A percentile compares a stretch with the other conserved stretches of the same genome.
These are phyloP conservation scores for Sminthopsis crassicaudata DNA, from an alignment of 2,113 vertebrate genomes.

Conservation along the genomic window DNA sequence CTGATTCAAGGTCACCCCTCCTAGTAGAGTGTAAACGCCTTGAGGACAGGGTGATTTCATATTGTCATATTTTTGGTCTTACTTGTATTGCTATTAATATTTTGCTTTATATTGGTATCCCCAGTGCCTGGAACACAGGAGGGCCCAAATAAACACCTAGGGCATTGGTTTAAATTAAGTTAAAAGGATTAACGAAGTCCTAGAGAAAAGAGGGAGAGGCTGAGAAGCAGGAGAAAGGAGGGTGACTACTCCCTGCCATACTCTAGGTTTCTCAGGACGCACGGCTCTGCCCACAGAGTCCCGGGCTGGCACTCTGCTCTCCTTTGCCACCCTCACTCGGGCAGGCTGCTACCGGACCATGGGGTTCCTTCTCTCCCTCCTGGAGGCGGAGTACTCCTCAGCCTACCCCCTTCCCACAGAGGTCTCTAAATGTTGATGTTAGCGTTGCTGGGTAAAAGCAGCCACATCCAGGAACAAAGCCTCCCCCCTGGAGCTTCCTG, in stretches of 20 bases:
- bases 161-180: too few species aligned
- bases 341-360: neutral
- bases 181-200: neutral
- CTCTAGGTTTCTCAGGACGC: neutral
- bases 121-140: too few species aligned
- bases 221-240: neutral
- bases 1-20: too few species aligned
- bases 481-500: neutral
- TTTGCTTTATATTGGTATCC: too few species aligned
- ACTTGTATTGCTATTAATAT: too few species aligned
- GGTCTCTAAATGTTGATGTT: neutral
- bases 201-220: neutral
- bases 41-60: neutral
- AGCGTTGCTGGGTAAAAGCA: neutral
- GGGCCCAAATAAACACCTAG: neutral
- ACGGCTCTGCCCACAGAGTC: neutral
- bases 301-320: neutral
- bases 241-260: neutral
- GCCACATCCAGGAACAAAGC: neutral
- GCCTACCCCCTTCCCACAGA: neutral
- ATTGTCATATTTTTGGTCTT: neutral
- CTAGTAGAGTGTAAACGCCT: neutral
- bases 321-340: neutral
- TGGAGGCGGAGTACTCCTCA: neutral
- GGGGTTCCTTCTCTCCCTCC: neutral